Percentiles rank a stretch among this genome's conserved stretches.
These are phyloP conservation scores for Andricus grossulariae DNA, from an alignment of 1,140 invertebrate genomes.

Conservation along the genomic window DNA sequence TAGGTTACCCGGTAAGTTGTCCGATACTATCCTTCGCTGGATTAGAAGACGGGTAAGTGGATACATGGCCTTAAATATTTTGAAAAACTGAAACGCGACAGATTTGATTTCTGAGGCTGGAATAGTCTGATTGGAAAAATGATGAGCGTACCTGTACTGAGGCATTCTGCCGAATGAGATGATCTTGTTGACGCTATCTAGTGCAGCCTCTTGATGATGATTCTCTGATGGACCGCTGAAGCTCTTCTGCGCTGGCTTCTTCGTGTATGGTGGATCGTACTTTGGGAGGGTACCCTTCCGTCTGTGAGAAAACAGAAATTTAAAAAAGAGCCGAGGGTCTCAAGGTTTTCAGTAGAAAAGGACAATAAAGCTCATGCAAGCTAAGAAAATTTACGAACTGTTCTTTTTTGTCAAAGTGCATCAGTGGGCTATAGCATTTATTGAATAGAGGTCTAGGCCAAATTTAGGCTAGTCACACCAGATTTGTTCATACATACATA, in stretches of 20 bases:
- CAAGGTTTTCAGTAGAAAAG: conserved; percentile 48
- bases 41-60: too few species aligned
- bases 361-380: conserved; percentile 65
- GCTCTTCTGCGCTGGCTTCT: conserved; percentile 86
- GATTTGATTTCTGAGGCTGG: neutral
- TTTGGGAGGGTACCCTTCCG: conserved; percentile 92
- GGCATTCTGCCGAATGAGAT: conserved; percentile 87
- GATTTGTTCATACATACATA: neutral
- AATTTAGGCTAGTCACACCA: neutral
- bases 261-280: conserved; percentile 89
- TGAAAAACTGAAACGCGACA: neutral
- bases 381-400: conserved; percentile 42
- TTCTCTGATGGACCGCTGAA: conserved; percentile 78
- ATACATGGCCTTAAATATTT: neutral
- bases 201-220: conserved; percentile 81
- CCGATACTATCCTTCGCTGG: too few species aligned
- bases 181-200: conserved; percentile 87
- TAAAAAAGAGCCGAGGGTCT: conserved; percentile 45
- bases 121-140: conserved; percentile 37
- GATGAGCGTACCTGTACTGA: conserved; percentile 83
- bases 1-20: too few species aligned
- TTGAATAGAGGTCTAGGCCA: conserved; percentile 23
- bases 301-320: conserved; percentile 72
- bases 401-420: conserved; percentile 8
- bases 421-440: conserved; percentile 32